Percentiles rank a stretch among this genome's conserved stretches.
Conservation (phyloP, 2,888 invertebrate species). For the Pharmacophagus antenor region DNA sequence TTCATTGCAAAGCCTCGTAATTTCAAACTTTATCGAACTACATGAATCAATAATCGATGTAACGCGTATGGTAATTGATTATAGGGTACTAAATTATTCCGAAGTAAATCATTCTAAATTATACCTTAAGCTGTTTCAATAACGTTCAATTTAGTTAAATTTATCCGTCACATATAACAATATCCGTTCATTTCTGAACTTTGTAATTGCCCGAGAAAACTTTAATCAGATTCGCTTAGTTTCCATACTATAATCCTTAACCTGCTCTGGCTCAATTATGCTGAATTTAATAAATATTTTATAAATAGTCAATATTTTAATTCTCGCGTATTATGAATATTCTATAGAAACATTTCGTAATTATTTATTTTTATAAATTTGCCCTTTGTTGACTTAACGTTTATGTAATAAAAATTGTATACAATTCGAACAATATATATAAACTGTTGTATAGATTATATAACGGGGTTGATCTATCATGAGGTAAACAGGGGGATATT, state of each 20-base stretch:
- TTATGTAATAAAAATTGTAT: too few relatives aligned
- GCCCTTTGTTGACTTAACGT: too few relatives aligned
- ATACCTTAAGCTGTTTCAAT: not conserved
- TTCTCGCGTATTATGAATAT: too few relatives aligned
- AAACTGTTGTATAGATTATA: too few relatives aligned
- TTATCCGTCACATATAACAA: not conserved
- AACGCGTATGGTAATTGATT: constrained; percentile 6
- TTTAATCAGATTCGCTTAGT: constrained; percentile 12
- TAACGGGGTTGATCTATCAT: too few relatives aligned
- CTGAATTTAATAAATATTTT: not conserved
- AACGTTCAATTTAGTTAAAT: not conserved
- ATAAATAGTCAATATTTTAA: not conserved
- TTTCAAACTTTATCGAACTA: constrained; percentile 1
- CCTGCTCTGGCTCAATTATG: not conserved
- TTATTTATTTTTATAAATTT: too few relatives aligned
- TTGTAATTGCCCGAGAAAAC: constrained; percentile 17
- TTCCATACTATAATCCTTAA: constrained; percentile 14
- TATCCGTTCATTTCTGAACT: constrained; percentile 14
- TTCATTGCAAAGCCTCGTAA: not conserved
- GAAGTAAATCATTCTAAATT: not conserved
- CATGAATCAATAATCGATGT: constrained; percentile 9
- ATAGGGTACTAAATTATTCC: not conserved
- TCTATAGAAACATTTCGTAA: too few relatives aligned
- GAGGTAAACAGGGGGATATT: too few relatives aligned
- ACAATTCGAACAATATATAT: too few relatives aligned